Percentiles rank a stretch among this genome's conserved stretches.
These are phyloP conservation scores for Schizotus pectinicornis DNA, from an alignment of 2,888 invertebrate species.

Conservation along the genomic window DNA sequence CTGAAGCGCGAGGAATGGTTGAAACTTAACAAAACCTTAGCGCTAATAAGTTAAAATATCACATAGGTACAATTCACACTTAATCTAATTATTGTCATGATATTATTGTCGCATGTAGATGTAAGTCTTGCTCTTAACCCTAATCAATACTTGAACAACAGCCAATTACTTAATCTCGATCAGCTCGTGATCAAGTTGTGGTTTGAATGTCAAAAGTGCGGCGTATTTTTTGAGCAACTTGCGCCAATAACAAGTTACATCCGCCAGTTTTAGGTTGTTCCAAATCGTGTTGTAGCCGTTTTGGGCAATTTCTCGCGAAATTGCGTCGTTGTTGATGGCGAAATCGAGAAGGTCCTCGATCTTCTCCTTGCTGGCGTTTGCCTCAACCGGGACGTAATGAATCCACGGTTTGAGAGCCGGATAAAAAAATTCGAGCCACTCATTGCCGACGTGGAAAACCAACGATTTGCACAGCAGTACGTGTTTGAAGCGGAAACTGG, in stretches of 20 bases:
- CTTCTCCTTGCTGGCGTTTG: constrained; percentile 69
- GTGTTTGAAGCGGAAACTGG: constrained; percentile 96
- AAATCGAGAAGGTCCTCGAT: constrained; percentile 77
- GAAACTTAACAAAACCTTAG: too few species aligned
- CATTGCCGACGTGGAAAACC: constrained; percentile 92
- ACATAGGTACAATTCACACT: constrained; percentile 15
- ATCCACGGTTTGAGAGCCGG: constrained; percentile 90
- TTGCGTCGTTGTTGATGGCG: constrained; percentile 74
- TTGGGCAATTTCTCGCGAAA: constrained; percentile 79
- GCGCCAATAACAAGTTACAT: constrained; percentile 88
- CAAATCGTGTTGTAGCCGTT: constrained; percentile 84
- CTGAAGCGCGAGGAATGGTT: too few species aligned
- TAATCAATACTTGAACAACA: background rate
- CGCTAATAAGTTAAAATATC: constrained; percentile 21
- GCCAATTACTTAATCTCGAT: constrained; percentile 57
- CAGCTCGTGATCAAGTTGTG: constrained; percentile 65
- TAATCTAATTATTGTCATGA: constrained; percentile 33
- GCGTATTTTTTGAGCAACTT: constrained; percentile 76
- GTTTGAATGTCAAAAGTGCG: constrained; percentile 72
- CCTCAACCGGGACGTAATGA: constrained; percentile 86
- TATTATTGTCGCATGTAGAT: background rate
- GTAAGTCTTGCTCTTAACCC: too few species aligned
- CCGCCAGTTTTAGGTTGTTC: constrained; percentile 80
- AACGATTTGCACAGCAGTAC: constrained; percentile 90
- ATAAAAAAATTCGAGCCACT: constrained; percentile 97